phyloP scores from a whole-genome alignment of 2,888 invertebrate species.

The Tetranychus piercei region DNA sequence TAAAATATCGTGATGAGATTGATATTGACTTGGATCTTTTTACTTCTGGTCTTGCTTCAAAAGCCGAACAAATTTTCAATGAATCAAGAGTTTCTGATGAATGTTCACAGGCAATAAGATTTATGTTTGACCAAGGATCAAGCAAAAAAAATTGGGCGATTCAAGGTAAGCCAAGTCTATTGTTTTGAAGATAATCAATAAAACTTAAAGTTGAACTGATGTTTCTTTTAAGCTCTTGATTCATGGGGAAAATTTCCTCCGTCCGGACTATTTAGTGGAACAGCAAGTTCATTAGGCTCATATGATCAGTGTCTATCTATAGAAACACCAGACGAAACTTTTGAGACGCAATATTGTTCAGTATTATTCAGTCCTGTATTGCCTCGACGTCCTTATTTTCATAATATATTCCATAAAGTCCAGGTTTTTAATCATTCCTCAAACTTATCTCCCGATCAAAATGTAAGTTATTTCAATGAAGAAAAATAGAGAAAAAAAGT shows the following conservation, averaged over 20 bases:
- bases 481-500: background rate
- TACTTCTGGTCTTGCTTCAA: constrained; percentile 5
- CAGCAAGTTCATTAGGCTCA: constrained; percentile 16
- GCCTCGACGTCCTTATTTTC: constrained; percentile 8
- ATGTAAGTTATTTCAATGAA: background rate
- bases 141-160: background rate
- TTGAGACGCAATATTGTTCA: constrained; percentile 5
- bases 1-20: background rate
- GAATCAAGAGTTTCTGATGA: background rate
- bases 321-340: background rate
- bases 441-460: background rate
- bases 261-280: constrained; percentile 16
- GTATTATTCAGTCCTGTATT: background rate
- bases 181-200: background rate
- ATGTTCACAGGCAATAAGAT: background rate
- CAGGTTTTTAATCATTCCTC: background rate
- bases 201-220: background rate
- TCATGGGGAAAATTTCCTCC: constrained; percentile 20
- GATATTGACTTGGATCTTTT: background rate
- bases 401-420: constrained; percentile 8
- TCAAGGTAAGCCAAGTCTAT: background rate
- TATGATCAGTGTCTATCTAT: constrained; percentile 19
- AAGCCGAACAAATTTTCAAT: background rate
- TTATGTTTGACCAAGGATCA: background rate
- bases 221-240: constrained; percentile 12